These are phyloP conservation scores for Formica aserva DNA, from an alignment of 2,888 invertebrate species.

Conservation along the genomic window DNA sequence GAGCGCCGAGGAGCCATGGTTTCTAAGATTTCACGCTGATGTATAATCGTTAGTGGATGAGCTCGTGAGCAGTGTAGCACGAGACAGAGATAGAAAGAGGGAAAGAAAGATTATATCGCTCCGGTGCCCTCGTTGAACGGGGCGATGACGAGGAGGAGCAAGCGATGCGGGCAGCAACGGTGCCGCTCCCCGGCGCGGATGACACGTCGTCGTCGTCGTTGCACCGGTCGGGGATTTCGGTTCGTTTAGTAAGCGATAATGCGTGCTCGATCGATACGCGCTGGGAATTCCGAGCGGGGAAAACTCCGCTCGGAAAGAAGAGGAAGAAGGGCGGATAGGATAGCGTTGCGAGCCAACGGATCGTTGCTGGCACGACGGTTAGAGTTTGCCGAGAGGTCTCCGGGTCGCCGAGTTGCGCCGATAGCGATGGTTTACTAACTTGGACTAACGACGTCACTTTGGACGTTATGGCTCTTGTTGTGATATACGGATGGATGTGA, in stretches of 20 bases:
- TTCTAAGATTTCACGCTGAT: constrained; percentile 83
- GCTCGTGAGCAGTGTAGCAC: constrained; percentile 80
- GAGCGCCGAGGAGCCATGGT: constrained; percentile 79
- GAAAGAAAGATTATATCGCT: background rate
- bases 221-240: constrained; percentile 28
- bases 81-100: background rate
- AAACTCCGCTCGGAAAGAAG: constrained; percentile 16
- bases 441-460: constrained; percentile 17
- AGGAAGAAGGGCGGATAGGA: background rate
- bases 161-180: constrained; percentile 4
- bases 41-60: constrained; percentile 82
- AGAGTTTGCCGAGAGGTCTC: background rate
- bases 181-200: background rate
- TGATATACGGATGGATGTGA: constrained; percentile 15
- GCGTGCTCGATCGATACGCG: constrained; percentile 32
- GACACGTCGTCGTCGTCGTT: background rate
- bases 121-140: background rate
- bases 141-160: background rate
- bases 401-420: constrained; percentile 26
- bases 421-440: constrained; percentile 24
- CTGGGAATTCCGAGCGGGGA: background rate
- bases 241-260: constrained; percentile 18
- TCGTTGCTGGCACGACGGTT: constrained; percentile 10
- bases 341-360: constrained; percentile 16
- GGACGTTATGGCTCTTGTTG: constrained; percentile 29